Evolutionary conservation across 2,797 vertebrate species (phyloP), one percentile per base, ranked within the genome.

Genomic region (Sebastes taczanowskii): DNA sequence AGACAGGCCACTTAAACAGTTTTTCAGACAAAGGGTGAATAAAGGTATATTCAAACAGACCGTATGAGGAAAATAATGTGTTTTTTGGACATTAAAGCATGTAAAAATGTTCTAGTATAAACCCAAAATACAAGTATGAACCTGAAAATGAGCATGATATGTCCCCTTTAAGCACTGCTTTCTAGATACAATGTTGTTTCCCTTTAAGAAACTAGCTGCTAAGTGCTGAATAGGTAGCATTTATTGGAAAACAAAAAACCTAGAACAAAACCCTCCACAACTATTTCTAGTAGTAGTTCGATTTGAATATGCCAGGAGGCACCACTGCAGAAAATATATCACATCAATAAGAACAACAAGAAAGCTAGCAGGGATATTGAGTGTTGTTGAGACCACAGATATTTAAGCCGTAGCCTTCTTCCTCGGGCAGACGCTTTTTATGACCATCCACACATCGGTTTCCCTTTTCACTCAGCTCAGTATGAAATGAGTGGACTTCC

Each of bases 1-100:
- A 49, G 18, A 49, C 46, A 49, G 46, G 46, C 7, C 4, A 0
- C 42, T 46, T 0, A 46, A 46, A 7, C 42, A 0, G 42, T 0
- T 0, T 46, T 46, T 46, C 14, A 46, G 46, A 49, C 46, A 49
- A 0, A 49, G 46, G 0, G 42, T 46, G 42, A 46, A 46, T 46
- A 20, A 0, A 49, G 42, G 16, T 49, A 49, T 49, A 49, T 49
- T 49, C 42, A 49, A 16, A 49, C 42, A 49, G 46, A 49, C 18
- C 3, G 46, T 49, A 49, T 20, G 46, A 49, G 46, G 7, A 49
- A 49, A 49, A 20, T 49, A 18, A 49, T 49, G 18, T 49, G 18
- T 49, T 49, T 46, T 49, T 49, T 7, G 46, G 16, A 20, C 46
- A 49, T 49, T 49, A 49, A 49, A 49, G 6, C 46, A 49, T 20